Percentiles rank a stretch among this genome's conserved stretches.
These are phyloP conservation scores for Alviniconcha marisindica DNA, from an alignment of 1,140 invertebrate species.

Conservation along the genomic window DNA sequence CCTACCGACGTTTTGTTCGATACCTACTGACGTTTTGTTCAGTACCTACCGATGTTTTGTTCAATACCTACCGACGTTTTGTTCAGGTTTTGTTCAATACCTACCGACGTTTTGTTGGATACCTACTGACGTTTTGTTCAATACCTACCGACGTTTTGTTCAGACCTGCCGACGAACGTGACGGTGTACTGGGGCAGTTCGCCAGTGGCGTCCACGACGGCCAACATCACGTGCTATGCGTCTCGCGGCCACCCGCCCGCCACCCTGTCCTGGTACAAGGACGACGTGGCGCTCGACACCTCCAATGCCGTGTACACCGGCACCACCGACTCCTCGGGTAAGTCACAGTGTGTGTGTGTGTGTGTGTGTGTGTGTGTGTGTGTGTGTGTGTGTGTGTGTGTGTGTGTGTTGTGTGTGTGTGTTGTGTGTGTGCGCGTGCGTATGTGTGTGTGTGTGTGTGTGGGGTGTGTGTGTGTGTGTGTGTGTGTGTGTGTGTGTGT, in stretches of 20 bases:
- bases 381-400: not conserved
- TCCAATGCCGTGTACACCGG: not conserved
- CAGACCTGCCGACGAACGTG: slow-evolving; percentile 54
- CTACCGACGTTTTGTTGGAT: too few species aligned
- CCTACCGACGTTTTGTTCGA: too few species aligned
- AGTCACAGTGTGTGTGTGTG: not conserved
- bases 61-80: too few species aligned
- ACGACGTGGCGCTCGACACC: slow-evolving; percentile 20
- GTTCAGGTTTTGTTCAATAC: too few species aligned
- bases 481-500: too few species aligned
- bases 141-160: too few species aligned
- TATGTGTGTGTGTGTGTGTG: not conserved
- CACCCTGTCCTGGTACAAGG: slow-evolving; percentile 49
- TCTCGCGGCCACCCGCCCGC: slow-evolving; percentile 50
- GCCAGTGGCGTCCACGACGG: slow-evolving; percentile 37
- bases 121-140: too few species aligned
- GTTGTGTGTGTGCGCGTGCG: not conserved
- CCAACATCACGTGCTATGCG: slow-evolving; percentile 52
- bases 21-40: too few species aligned
- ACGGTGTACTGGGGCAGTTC: slow-evolving; percentile 52
- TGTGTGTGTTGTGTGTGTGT: not conserved
- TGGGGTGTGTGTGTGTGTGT: too few species aligned
- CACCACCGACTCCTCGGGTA: not conserved
- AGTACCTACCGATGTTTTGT: too few species aligned
- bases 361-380: slow-evolving; percentile 16